Conservation (phyloP, 2,797 vertebrate genomes). For the Rhinichthys osculus region DNA sequence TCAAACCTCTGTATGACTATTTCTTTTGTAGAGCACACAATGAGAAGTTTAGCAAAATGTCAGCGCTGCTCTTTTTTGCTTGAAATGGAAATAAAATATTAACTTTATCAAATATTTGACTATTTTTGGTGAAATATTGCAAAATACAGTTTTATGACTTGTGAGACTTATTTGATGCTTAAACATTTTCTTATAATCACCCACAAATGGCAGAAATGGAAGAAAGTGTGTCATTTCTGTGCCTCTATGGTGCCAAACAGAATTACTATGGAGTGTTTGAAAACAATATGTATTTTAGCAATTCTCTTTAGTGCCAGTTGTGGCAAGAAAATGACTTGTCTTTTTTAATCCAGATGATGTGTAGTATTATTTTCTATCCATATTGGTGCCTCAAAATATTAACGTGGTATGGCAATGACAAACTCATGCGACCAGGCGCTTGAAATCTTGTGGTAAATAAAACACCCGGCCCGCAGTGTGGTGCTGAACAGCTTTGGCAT, state of each 20-base stretch:
- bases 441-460: slow-evolving; percentile 24
- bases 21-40: too few relatives aligned
- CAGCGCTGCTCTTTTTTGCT: not conserved
- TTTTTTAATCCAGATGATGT: not conserved
- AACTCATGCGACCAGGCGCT: not conserved
- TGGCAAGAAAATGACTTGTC: not conserved
- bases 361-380: not conserved
- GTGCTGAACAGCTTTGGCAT: slow-evolving; percentile 32
- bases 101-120: not conserved
- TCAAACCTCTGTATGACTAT: not conserved
- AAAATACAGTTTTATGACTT: not conserved
- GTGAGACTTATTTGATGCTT: not conserved
- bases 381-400: not conserved
- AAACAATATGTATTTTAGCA: not conserved
- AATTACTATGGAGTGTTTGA: not conserved
- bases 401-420: not conserved
- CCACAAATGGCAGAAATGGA: not conserved
- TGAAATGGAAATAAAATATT: not conserved
- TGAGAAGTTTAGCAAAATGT: not conserved
- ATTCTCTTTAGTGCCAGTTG: not conserved
- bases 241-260: not conserved
- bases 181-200: not conserved
- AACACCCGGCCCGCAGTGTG: slow-evolving; percentile 12
- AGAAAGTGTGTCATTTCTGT: not conserved
- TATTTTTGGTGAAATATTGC: not conserved